Conservation (phyloP, 2,797 vertebrate genomes). For the Octomys mimax region DNA sequence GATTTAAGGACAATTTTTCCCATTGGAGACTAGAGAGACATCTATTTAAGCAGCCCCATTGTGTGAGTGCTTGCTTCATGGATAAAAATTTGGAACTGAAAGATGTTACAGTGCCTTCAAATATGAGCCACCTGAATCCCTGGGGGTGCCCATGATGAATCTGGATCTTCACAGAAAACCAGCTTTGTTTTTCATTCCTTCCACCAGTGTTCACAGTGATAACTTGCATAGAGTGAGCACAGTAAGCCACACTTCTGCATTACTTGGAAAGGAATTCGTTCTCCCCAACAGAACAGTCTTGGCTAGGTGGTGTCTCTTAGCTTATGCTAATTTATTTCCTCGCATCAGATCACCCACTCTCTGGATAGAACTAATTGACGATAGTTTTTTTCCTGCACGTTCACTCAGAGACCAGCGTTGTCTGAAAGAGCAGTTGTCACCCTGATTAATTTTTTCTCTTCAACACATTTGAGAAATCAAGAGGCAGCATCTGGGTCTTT, state of each 20-base stretch:
- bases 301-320: background rate
- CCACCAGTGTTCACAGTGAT: background rate
- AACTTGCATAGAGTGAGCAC: background rate
- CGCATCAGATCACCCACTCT: background rate
- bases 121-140: background rate
- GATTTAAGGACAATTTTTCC: background rate
- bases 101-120: background rate
- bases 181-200: background rate
- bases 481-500: background rate
- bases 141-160: background rate
- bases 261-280: background rate
- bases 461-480: background rate
- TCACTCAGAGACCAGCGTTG: background rate
- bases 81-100: background rate
- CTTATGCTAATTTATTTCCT: background rate
- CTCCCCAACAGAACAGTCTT: background rate
- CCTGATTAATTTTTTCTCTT: background rate
- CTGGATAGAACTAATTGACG: conserved; percentile 32
- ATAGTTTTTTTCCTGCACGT: background rate
- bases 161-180: background rate
- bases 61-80: background rate
- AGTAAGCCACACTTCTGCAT: background rate
- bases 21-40: background rate
- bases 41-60: background rate
- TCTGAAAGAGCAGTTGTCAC: conserved; percentile 21